Base-by-base conservation (phyloP, 2,113 vertebrate genomes). In the Nematolebias whitei region DNA sequence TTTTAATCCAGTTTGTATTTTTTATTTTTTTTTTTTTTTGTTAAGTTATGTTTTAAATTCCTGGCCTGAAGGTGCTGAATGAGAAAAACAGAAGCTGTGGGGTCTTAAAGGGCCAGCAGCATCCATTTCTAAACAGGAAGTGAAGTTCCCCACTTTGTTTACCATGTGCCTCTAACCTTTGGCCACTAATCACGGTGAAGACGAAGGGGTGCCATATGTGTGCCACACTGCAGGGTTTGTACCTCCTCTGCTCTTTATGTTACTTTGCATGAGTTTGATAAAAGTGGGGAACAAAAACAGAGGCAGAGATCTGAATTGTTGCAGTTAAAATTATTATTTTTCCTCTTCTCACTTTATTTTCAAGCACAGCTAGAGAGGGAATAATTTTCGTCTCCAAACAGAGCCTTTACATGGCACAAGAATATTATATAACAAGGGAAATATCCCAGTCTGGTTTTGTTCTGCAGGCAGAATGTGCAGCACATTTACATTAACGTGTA, bases 91-190 rank as follows among this genome's bases (percentile, higher is more conserved):
- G 78, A 70, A 76, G 75, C 66, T 29, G 40, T 2, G 1, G 40
- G 72, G 66, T 63, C 59, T 53, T 79, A 39, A 53, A 68, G 51
- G 76, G 60, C 45, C 52, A 76, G 62, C 29, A 32, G 70, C 59
- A 68, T 51, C 62, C 78, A 68, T 78, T 22, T 80, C 53, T 77
- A 80, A 84, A 88, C 87, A 89, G 87, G 86, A 90, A 86, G 76
- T 75, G 45, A 66, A 68, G 70, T 75, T 80, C 79, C 66, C 61
- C 43, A 6, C 69, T 65, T 66, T 89, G 82, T 85, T 88, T 86
- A 90, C 59, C 24, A 45, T 29, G 56, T 71, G 64, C 68, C 71
- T 40, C 68, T 70, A 5, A 79, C 83, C 81, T 88, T 14, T 82
- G 74, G 75, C 78, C 45, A 19, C 62, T 39, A 57, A 61, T 49